phyloP scores from a whole-genome alignment of 2,888 invertebrate species.

The Nematopogon swammerdamellus region DNA sequence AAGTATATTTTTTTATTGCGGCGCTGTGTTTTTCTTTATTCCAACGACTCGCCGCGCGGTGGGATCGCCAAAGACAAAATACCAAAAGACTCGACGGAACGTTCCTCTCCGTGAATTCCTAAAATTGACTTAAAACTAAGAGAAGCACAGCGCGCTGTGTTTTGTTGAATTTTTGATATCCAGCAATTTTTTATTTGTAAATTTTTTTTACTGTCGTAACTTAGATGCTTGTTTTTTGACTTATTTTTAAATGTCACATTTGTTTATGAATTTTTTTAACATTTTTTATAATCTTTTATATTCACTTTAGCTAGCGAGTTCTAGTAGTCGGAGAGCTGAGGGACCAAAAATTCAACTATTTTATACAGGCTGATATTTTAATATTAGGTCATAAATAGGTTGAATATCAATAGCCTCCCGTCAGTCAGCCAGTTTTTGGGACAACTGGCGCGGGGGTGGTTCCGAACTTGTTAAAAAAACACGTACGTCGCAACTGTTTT shows the following conservation, averaged over 20 bases:
- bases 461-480: no score
- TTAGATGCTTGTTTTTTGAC: slow-evolving; percentile 20
- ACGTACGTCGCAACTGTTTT: no score
- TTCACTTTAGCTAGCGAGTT: background rate
- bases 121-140: slow-evolving; percentile 28
- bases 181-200: slow-evolving; percentile 33
- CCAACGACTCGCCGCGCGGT: background rate
- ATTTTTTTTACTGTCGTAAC: slow-evolving; percentile 29
- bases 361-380: no score
- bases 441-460: no score
- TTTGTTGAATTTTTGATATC: slow-evolving; percentile 41
- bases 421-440: no score
- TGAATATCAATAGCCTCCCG: no score
- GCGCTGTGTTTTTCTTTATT: slow-evolving; percentile 11
- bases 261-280: no score
- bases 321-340: no score
- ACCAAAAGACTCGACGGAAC: slow-evolving; percentile 1
- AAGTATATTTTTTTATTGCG: background rate
- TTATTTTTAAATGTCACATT: slow-evolving; percentile 2
- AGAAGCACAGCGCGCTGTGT: slow-evolving; percentile 29
- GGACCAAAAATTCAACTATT: no score
- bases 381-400: no score
- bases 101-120: slow-evolving; percentile 24
- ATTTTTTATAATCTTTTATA: background rate
- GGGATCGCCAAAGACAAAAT: background rate